A percentile compares a stretch with the other conserved stretches of the same genome.
Evolutionary conservation across 2,888 invertebrate genomes (phyloP).

Genomic region (Gibbula magus): DNA sequence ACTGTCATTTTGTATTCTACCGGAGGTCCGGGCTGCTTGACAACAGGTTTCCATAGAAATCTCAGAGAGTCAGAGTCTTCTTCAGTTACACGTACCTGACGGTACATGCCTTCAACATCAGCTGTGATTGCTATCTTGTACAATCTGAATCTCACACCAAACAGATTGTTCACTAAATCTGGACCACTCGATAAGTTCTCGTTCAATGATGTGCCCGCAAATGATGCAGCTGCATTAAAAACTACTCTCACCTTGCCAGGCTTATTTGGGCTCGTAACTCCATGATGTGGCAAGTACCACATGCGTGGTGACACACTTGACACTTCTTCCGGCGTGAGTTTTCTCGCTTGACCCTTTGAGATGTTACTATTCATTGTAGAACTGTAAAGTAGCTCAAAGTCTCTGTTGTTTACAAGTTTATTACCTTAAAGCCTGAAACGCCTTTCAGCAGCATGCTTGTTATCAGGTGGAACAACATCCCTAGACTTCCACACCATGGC

Average conservation of each 20-base stretch:
- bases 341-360: not conserved
- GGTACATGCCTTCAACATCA: constrained; percentile 27
- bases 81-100: constrained; percentile 6
- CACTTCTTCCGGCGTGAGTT: not conserved
- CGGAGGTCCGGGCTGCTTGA: not conserved
- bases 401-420: not conserved
- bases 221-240: constrained; percentile 13
- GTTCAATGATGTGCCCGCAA: not conserved
- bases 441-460: not conserved
- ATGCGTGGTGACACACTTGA: not conserved
- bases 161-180: constrained; percentile 1
- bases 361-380: constrained; percentile 5
- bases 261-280: not conserved
- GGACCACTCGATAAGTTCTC: not conserved
- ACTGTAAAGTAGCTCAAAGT: not conserved
- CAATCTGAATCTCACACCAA: constrained; percentile 27
- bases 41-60: not conserved
- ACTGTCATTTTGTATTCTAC: constrained; percentile 9
- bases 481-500: not conserved
- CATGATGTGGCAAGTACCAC: constrained; percentile 16
- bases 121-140: constrained; percentile 13
- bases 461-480: not conserved
- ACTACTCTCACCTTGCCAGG: not conserved
- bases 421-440: not conserved
- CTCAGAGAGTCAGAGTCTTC: not conserved